Conservation (phyloP, 2,113 vertebrate species). For the Eudyptes chrysolophus region DNA sequence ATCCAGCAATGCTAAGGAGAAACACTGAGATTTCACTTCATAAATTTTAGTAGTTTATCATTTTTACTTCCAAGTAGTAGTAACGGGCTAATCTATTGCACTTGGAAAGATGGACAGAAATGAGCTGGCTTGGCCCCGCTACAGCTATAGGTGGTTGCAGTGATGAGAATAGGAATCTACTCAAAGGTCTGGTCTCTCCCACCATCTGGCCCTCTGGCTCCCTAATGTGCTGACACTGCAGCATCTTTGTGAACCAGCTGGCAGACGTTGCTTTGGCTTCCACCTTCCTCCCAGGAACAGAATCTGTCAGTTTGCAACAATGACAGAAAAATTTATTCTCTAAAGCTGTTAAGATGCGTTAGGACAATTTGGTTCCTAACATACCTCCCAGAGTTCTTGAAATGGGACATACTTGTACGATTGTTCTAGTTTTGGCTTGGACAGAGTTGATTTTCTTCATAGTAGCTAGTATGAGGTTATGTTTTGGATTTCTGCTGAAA, state of each 20-base stretch:
- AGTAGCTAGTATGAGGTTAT: too few relatives aligned
- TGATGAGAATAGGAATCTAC: neutral
- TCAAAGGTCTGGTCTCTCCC: neutral
- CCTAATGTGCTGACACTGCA: slow-evolving; percentile 6
- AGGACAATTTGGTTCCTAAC: neutral
- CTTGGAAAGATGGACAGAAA: slow-evolving; percentile 7
- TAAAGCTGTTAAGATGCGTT: neutral
- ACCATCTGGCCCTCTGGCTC: slow-evolving; percentile 62
- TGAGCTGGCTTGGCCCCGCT: neutral
- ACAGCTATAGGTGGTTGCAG: neutral
- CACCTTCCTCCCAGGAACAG: neutral
- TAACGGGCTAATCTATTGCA: neutral
- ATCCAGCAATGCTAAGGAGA: neutral
- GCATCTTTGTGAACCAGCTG: slow-evolving; percentile 44
- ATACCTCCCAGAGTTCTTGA: neutral
- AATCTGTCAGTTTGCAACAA: neutral
- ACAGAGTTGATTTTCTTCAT: too few relatives aligned
- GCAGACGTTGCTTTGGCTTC: slow-evolving; percentile 13
- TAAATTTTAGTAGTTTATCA: neutral
- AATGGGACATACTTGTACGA: neutral
- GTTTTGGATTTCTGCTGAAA: too few relatives aligned
- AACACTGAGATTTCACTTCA: neutral
- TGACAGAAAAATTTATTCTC: neutral
- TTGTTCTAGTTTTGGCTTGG: neutral
- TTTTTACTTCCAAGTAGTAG: neutral